Base-by-base conservation (phyloP, 2,888 invertebrate species). In the Panzeria rudis region DNA sequence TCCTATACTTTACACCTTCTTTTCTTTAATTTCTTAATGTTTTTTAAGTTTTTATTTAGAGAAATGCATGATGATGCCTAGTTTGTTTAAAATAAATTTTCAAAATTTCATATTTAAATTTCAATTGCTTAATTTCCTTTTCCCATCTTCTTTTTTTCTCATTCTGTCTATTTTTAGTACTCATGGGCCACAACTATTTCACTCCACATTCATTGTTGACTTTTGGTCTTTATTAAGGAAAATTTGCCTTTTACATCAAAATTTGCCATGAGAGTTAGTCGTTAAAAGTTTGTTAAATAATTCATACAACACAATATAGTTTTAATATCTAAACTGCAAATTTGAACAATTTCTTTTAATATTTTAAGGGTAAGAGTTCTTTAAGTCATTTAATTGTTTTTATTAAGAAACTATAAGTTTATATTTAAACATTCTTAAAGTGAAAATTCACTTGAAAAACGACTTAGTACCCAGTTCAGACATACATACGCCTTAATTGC, bases 31-130 rank as follows among this genome's bases (percentile, higher is more conserved):
- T 69, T 41, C 2, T 29, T 17, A 17, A 17, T 35, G 8, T 47
- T 56, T 41, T 47, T 13, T 66, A 15, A 5, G 3, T 35, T 38
- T 69, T 29, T 23, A 17, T 54, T 72, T 59, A 47, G 82, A 85
- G 82, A 85, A 85, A 85, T 85, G 85, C 85, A 85, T 82, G 81
- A 85, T 82, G 81, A 9, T 59, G 17, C 41, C 15, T 13, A 17
- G 8, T 54, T 82, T 7, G 41, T 68, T 68, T 13, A 0, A 59
- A 41, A n/a, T 25, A 72, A 35, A 38, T 73, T 68, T 75, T 79
- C 11, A 54, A 32, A 20, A 47, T 35, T 52, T 32, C 7, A 32
- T 32, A 54, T 17, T 68, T 44, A 52, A 47, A 56, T 38, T 69
- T 61, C 2, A n/a, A 61, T 76, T 44, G 50, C 15, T 62, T 59